Percentiles rank a stretch among this genome's conserved stretches.
Conservation (phyloP, 2,113 vertebrate genomes). For the Gadus chalcogrammus region DNA sequence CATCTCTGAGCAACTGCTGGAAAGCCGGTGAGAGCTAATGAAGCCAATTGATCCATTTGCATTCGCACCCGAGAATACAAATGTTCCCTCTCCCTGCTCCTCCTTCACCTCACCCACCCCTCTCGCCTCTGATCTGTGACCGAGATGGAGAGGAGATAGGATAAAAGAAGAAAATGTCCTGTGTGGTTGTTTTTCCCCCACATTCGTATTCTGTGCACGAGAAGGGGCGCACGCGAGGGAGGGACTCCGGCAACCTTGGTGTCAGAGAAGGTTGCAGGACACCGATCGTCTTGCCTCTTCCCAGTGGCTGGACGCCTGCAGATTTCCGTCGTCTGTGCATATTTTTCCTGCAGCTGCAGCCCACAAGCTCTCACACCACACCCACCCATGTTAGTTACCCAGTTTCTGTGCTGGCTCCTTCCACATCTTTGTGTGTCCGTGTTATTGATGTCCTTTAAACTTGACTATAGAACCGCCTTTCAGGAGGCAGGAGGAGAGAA, state of each 20-base stretch:
- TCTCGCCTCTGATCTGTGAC: no score
- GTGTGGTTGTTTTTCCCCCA: not conserved
- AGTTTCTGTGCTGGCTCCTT: conserved; percentile 2
- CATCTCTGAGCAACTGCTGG: no score
- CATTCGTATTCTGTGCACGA: conserved; percentile 29
- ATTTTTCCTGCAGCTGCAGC: no score
- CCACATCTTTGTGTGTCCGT: conserved; percentile 41
- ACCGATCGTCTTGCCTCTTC: conserved; percentile 1
- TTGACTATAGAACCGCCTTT: not conserved
- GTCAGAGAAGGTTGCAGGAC: conserved; percentile 27
- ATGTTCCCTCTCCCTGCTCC: no score
- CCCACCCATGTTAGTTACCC: not conserved
- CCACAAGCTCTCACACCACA: not conserved
- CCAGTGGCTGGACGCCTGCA: conserved; percentile 5
- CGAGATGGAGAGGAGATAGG: not conserved
- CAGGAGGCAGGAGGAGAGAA: not conserved
- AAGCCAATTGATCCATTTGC: no score
- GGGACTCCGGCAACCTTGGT: conserved; percentile 32
- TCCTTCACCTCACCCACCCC: no score
- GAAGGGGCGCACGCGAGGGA: not conserved
- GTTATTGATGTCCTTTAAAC: not conserved
- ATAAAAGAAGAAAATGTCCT: not conserved
- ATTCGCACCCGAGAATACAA: no score
- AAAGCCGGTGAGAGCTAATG: no score
- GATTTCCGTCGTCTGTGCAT: not conserved